A percentile compares a stretch with the other conserved stretches of the same genome.
Conservation (phyloP, 1,140 invertebrate genomes). For the Micrasema longulum region DNA sequence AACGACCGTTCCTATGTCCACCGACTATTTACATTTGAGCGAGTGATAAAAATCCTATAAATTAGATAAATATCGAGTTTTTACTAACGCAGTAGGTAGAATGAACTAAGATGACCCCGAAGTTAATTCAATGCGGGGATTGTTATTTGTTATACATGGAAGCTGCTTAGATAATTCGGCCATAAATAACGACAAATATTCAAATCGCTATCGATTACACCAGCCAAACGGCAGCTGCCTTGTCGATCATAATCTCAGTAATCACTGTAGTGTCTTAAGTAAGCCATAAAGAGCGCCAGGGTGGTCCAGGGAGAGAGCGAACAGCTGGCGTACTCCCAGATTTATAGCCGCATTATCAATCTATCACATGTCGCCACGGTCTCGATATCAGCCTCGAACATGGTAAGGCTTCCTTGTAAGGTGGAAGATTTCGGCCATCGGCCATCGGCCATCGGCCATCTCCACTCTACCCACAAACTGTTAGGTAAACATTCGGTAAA, state of each 20-base stretch:
- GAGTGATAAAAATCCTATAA: no score
- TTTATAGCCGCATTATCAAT: conserved; percentile 20
- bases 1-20: no score
- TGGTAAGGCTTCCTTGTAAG: conserved; percentile 9
- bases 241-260: conserved; percentile 32
- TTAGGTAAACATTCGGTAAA: no score
- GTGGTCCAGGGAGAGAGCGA: conserved; percentile 7
- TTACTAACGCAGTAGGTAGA: no score
- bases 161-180: conserved; percentile 1
- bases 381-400: neutral
- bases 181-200: conserved; percentile 35
- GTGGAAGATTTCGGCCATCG: neutral
- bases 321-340: conserved; percentile 2
- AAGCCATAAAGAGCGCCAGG: conserved; percentile 10
- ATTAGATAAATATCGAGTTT: no score
- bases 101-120: no score
- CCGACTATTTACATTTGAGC: no score
- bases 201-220: conserved; percentile 31
- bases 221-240: conserved; percentile 28
- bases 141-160: neutral
- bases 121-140: no score
- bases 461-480: no score
- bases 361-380: conserved; percentile 29
- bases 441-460: neutral
- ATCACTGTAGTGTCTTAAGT: conserved; percentile 24